phyloP scores from a whole-genome alignment of 2,797 vertebrate genomes.

The Staurois parvus region DNA sequence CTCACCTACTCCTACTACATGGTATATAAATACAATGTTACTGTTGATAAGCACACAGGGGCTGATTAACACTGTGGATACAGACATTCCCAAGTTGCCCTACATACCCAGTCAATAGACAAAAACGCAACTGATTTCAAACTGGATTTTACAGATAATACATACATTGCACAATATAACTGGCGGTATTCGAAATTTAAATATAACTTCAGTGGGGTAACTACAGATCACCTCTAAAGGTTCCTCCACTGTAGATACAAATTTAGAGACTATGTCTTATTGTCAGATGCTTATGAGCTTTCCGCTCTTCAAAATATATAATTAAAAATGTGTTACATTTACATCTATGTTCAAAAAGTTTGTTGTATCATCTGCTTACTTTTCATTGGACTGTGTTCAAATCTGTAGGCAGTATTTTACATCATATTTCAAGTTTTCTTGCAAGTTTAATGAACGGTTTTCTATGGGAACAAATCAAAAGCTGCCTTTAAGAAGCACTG shows the following conservation, averaged over 20 bases:
- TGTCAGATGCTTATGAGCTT: not conserved
- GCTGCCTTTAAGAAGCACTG: conserved; percentile 24
- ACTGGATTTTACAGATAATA: not conserved
- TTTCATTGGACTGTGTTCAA: not conserved
- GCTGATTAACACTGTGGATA: not conserved
- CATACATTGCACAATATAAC: not conserved
- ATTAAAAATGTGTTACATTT: conserved; percentile 11
- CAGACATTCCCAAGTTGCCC: not conserved
- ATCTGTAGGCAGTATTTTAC: conserved; percentile 37
- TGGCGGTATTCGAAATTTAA: too few species aligned
- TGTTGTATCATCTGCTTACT: conserved; percentile 14
- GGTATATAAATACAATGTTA: not conserved
- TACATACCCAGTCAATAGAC: not conserved
- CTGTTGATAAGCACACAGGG: not conserved
- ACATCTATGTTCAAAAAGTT: conserved; percentile 21
- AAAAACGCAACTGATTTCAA: too few species aligned
- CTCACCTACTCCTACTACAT: not conserved
- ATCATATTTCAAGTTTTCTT: conserved; percentile 24
- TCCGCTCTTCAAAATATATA: not conserved
- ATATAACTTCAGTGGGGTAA: too few species aligned
- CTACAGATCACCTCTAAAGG: not conserved
- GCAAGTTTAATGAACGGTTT: conserved; percentile 41
- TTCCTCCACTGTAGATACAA: too few species aligned
- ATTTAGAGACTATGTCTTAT: too few species aligned
- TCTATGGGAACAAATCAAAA: conserved; percentile 47